A percentile compares a stretch with the other conserved stretches of the same genome.
phyloP scores from a whole-genome alignment of 2,888 invertebrate genomes.

The Scaptomyza parva region DNA sequence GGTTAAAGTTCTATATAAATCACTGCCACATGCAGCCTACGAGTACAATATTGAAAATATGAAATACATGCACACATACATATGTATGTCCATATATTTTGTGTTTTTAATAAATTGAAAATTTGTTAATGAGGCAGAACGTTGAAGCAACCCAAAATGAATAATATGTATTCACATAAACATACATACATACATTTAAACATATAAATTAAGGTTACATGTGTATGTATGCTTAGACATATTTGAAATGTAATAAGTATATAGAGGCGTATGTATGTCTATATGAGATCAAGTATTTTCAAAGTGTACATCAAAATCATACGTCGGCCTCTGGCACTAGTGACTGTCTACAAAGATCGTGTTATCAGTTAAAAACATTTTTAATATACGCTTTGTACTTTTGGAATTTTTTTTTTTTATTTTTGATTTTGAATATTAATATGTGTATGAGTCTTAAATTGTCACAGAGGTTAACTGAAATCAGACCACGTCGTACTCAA shows the following conservation, averaged over 20 bases:
- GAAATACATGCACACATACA: constrained; percentile 9
- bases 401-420: constrained; percentile 24
- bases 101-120: constrained; percentile 50
- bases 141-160: constrained; percentile 28
- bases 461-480: constrained; percentile 70
- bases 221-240: constrained; percentile 8
- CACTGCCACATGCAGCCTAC: constrained; percentile 66
- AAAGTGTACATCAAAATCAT: constrained; percentile 53
- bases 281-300: constrained; percentile 6
- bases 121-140: constrained; percentile 57
- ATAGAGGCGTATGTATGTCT: background rate
- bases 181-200: constrained; percentile 10
- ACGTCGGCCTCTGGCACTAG: constrained; percentile 48
- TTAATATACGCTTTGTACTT: constrained; percentile 15
- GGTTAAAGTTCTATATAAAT: constrained; percentile 74
- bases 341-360: constrained; percentile 11
- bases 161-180: constrained; percentile 10
- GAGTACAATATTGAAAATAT: constrained; percentile 51
- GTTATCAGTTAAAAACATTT: constrained; percentile 57
- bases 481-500: constrained; percentile 42
- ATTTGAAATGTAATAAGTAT: constrained; percentile 36
- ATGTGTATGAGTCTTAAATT: constrained; percentile 54
- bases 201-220: constrained; percentile 26
- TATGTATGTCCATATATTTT: constrained; percentile 4
- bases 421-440: constrained; percentile 38